Conservation (phyloP, 2,888 invertebrate genomes). For the Deroplatys truncata region DNA sequence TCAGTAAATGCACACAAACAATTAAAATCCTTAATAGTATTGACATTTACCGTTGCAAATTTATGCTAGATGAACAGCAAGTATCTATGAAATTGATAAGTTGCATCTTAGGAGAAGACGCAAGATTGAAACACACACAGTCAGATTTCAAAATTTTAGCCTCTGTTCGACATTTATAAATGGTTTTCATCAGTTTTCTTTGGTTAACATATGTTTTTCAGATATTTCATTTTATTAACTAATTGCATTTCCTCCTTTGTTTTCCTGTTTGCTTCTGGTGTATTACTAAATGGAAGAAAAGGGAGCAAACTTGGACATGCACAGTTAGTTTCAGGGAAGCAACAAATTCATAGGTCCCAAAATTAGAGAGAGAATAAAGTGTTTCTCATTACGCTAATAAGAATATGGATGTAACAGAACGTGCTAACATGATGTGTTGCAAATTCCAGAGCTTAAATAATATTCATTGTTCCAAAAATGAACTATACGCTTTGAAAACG, state of each 20-base stretch:
- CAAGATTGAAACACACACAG: neutral
- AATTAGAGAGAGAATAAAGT: no score
- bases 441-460: no score
- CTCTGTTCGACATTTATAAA: neutral
- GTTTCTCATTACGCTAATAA: no score
- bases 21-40: neutral
- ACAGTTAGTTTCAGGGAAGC: no score
- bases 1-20: neutral
- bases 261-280: neutral
- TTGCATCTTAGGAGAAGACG: neutral
- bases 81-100: neutral
- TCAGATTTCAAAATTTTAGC: neutral
- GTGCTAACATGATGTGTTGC: no score
- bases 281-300: no score
- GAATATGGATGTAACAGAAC: no score
- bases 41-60: neutral
- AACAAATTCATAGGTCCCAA: no score
- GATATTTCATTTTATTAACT: neutral
- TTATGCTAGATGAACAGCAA: neutral
- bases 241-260: neutral
- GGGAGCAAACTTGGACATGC: no score
- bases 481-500: no score
- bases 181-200: neutral
- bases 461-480: no score
- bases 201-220: neutral